Evolutionary conservation across 2,797 vertebrate genomes (phyloP).

Genomic region (Ficedula albicollis): DNA sequence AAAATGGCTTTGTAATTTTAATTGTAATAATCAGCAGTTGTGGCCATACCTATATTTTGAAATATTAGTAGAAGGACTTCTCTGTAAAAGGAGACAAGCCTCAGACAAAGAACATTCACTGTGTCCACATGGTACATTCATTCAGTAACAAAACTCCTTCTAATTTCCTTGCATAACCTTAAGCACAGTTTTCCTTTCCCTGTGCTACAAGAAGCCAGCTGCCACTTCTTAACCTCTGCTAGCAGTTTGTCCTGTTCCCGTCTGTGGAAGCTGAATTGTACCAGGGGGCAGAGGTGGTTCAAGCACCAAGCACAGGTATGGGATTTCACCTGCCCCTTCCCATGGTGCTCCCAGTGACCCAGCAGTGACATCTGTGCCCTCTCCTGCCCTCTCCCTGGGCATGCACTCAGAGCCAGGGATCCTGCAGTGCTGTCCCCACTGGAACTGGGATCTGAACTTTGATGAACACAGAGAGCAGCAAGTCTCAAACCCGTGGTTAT

Average conservation of each 20-base stretch:
- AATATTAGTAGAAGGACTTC: background rate
- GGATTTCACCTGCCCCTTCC: background rate
- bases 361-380: background rate
- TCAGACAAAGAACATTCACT: background rate
- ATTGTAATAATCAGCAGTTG: background rate
- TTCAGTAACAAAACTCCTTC: background rate
- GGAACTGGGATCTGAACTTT: background rate
- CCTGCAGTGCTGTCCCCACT: background rate
- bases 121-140: background rate
- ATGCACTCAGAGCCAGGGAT: background rate
- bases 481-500: background rate
- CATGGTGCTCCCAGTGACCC: background rate
- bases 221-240: background rate
- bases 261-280: background rate
- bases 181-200: background rate
- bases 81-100: background rate
- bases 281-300: background rate
- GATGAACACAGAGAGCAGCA: background rate
- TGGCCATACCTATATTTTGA: background rate
- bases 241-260: background rate
- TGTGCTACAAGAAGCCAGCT: accelerated
- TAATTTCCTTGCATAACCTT: background rate
- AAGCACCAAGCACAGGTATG: accelerated
- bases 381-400: background rate
- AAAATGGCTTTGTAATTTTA: background rate